Base-by-base conservation (phyloP, 2,113 vertebrate genomes). In the Cynocephalus volans region DNA sequence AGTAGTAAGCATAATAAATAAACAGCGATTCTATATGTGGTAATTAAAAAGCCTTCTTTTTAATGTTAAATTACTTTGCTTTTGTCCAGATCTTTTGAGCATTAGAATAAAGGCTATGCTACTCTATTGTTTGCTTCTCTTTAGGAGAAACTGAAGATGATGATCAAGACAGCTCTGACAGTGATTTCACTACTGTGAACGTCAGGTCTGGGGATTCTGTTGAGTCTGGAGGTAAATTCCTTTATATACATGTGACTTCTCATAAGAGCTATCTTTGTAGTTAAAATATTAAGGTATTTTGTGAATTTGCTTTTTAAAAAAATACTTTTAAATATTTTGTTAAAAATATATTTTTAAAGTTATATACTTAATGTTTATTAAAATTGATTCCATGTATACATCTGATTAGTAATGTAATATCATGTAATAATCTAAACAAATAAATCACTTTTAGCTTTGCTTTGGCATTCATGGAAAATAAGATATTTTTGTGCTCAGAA, bases 81-180 rank as follows among this genome's bases (percentile, higher is more conserved):
- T 76, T 79, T 54, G 67, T 89, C 12, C 23, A 65, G 60, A 75
- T 72, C 23, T 73, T 93, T 67, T 87, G 48, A 82, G 9, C 52
- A 13, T 62, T 80, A 77, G 31, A 79, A 48, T 84, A 67, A 87
- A 94, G 58, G 50, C 23, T 91, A 11, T 85, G 48, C 12, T 52
- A 13, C 8, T 82, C 8, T 75, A 36, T 69, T 79, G 13, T 96
- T 83, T 88, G 18, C 36, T 92, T 95, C 23, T 73, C 86, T 90
- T n/a, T 62, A 98, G 97, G 72, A 70, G 97, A 98, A 77, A 86
- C 76, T 17, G 98, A 97, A 67, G 96, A 97, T 23, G 90, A 97
- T 6, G 95, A 97, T 54, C 89, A 76, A 9, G 87, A 96, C 26
- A 90, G 60, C 52, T 94, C 90, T 75, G 62, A 92, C 58, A 96